Evolutionary conservation across 1,140 invertebrate genomes (phyloP), one percentile per base, ranked within the genome.

Genomic region (Phthorimaea operculella): DNA sequence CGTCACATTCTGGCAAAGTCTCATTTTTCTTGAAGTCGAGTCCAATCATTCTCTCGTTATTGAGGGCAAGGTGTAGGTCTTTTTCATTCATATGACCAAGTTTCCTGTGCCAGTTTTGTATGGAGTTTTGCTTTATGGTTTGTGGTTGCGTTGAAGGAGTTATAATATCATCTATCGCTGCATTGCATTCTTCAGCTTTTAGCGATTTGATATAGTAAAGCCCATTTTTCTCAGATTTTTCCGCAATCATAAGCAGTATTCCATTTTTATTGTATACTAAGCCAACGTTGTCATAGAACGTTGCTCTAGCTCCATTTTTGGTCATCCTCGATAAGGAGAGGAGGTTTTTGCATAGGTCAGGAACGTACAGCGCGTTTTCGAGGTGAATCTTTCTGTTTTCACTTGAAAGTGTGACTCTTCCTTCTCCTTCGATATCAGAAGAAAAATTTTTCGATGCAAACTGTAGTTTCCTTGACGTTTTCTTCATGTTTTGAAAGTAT

Each of bases 321-420:
- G 54, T 55, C 11, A 49, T 55, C 14, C 48, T 55, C 9, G 28
- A 8, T 7, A 55, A 28, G 16, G 54, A 33, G 12, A 55, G 18
- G 12, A 55, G 14, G 15, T 55, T 55, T 39, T 28, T 36, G 15
- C 18, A 28, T 3, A 55, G 42, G 14, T 12, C 7, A 12, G 54
- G 45, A 48, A 55, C 54, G 11, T 55, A 55, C 16, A 55, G 42
- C 6, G 47, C 15, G n/a, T 55, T 47, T 33, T 48, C 15, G 5
- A 55, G 54, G 14, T 48, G 33, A 33, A 48, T 49, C 3, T 8
- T 49, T 51, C 34, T 21, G 9, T 44, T 9, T 28, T 51, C n/a
- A 6, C 10, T 51, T 17, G 21, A 39, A 7, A 56, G 34, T 36
- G 34, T 28, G 10, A 56, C 54, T 56, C 16, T 51, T 1, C 47